These are phyloP conservation scores for Limenitis camilla DNA, from an alignment of 2,888 invertebrate species.

Conservation along the genomic window DNA sequence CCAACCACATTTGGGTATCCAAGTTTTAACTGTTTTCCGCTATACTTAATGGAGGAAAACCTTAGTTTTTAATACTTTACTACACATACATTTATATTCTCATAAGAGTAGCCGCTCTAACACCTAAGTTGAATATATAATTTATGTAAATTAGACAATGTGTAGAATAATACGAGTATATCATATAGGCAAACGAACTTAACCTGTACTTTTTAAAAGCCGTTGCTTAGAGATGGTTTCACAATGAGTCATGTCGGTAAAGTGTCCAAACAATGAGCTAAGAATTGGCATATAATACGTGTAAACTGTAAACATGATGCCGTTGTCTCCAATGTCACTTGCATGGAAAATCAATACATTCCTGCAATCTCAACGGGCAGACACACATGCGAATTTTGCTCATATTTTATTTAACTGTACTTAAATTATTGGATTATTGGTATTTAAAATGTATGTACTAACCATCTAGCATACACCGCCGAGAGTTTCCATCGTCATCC, in stretches of 20 bases:
- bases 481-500: slow-evolving; percentile 53
- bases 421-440: neutral
- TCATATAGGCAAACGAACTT: neutral
- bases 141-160: neutral
- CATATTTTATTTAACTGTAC: neutral
- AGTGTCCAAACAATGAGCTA: slow-evolving; percentile 20
- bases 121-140: neutral
- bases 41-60: neutral
- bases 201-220: neutral
- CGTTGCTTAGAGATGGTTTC: slow-evolving; percentile 6
- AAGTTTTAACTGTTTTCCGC: no score
- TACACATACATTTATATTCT: neutral
- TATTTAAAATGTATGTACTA: slow-evolving; percentile 29
- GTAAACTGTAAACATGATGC: slow-evolving; percentile 34
- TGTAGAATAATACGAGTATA: neutral
- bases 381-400: slow-evolving; percentile 4
- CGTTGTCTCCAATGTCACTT: slow-evolving; percentile 27
- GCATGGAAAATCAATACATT: slow-evolving; percentile 29
- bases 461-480: slow-evolving; percentile 71
- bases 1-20: no score
- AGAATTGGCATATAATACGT: slow-evolving; percentile 14
- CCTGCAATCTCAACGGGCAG: neutral
- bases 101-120: neutral
- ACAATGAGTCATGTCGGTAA: slow-evolving; percentile 18
- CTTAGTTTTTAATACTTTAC: neutral